A percentile compares a stretch with the other conserved stretches of the same genome.
Evolutionary conservation across 2,888 invertebrate genomes (phyloP).

Genomic region (Slavum lentiscoides): DNA sequence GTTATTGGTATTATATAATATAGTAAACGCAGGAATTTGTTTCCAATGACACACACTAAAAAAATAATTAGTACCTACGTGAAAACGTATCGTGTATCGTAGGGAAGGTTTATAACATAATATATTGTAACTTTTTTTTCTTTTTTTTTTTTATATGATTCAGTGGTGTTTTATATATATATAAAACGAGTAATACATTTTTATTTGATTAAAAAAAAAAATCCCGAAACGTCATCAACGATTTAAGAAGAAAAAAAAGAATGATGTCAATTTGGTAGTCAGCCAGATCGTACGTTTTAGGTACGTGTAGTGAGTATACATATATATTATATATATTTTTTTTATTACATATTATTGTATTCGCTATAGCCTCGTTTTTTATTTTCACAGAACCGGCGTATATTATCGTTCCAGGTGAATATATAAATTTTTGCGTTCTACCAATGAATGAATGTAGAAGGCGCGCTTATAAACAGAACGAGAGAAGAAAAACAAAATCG

Average conservation of each 20-base stretch:
- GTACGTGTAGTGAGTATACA: too few species aligned
- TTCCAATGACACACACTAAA: background rate
- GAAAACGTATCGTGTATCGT: too few species aligned
- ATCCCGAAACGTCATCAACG: too few species aligned
- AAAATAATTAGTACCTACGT: background rate
- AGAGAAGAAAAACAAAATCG: constrained; percentile 26
- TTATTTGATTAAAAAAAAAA: too few species aligned
- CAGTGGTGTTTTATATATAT: too few species aligned
- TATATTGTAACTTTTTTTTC: background rate
- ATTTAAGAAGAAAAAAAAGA: too few species aligned
- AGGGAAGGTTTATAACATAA: background rate
- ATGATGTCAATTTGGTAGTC: too few species aligned
- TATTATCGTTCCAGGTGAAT: background rate
- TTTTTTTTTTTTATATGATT: too few species aligned
- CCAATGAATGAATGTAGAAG: background rate
- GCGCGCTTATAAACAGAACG: background rate
- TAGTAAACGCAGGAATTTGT: background rate
- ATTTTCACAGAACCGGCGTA: background rate
- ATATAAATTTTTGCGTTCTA: background rate
- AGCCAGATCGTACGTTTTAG: too few species aligned
- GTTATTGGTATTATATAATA: background rate
- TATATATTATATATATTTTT: too few species aligned
- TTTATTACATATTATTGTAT: background rate
- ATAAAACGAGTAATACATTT: too few species aligned
- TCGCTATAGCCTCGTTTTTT: background rate